phyloP scores from a whole-genome alignment of 1,140 invertebrate species.

The Vanessa atalanta region DNA sequence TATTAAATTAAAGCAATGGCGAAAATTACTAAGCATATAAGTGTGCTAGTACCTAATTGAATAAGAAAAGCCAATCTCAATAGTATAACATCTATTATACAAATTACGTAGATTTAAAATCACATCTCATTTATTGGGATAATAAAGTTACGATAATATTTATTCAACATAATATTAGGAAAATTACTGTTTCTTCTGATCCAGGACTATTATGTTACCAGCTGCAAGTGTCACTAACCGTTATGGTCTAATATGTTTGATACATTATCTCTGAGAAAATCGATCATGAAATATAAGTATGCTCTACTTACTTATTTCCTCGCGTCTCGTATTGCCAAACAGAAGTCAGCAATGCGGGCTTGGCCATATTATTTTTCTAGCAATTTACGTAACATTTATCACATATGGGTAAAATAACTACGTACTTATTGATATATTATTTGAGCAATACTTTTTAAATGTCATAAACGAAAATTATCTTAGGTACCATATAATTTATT shows the following conservation, averaged over 20 bases:
- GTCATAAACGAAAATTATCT: not conserved
- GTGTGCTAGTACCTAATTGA: no score
- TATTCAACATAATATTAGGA: not conserved
- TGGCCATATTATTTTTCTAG: conserved; percentile 31
- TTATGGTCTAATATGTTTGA: conserved; percentile 41
- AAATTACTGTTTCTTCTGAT: conserved; percentile 11
- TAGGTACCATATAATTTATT: no score
- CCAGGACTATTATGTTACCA: conserved; percentile 20
- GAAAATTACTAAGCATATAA: no score
- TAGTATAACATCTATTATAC: no score
- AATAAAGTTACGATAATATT: no score
- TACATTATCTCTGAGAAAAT: conserved; percentile 40
- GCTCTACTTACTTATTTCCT: conserved; percentile 36
- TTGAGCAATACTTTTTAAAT: not conserved
- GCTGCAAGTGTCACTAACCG: conserved; percentile 35
- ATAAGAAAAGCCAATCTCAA: no score
- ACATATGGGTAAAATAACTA: conserved; percentile 11
- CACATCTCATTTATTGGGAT: no score
- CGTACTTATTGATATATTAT: not conserved
- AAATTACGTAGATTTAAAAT: no score
- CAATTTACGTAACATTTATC: conserved; percentile 15
- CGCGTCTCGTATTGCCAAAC: conserved; percentile 35
- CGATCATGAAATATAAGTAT: conserved; percentile 41
- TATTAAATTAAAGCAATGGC: no score
- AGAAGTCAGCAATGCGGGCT: conserved; percentile 32